A percentile compares a stretch with the other conserved stretches of the same genome.
These are phyloP conservation scores for Porites cylindrica DNA, from an alignment of 92 coral and sea anemone species.

Conservation along the genomic window DNA sequence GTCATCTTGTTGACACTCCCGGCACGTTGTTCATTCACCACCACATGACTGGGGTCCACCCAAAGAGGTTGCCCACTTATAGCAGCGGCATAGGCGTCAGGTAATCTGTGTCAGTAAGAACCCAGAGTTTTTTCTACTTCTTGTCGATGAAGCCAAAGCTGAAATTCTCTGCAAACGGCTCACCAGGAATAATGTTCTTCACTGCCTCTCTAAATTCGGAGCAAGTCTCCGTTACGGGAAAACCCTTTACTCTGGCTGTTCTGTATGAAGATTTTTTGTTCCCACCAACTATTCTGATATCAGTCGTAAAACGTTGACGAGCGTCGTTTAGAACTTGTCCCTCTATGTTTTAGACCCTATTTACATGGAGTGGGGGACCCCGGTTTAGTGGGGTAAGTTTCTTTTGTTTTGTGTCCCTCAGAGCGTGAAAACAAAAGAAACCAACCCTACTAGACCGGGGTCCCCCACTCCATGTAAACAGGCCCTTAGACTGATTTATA, in stretches of 20 bases:
- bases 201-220: conserved; percentile 25
- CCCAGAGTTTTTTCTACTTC: conserved; percentile 34
- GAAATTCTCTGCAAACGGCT: conserved; percentile 1
- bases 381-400: too few species aligned
- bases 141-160: conserved; percentile 25
- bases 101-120: conserved; percentile 1
- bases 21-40: conserved; percentile 6
- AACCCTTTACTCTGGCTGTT: conserved; percentile 45
- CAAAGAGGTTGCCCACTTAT: conserved; percentile 33
- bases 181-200: conserved; percentile 30
- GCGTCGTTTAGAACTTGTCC: not conserved
- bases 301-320: conserved; percentile 9
- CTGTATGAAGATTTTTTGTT: conserved; percentile 39
- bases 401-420: too few species aligned
- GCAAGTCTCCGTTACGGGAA: conserved; percentile 38
- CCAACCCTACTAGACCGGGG: too few species aligned
- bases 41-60: conserved; percentile 37
- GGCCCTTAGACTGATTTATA: not conserved
- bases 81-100: not conserved
- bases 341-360: not conserved
- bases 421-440: too few species aligned
- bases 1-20: not conserved
- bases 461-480: too few species aligned
- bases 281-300: conserved; percentile 17
- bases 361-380: too few species aligned